Percentiles rank a stretch among this genome's conserved stretches.
phyloP scores from a whole-genome alignment of 2,888 invertebrate genomes.

The Lymantria monacha region DNA sequence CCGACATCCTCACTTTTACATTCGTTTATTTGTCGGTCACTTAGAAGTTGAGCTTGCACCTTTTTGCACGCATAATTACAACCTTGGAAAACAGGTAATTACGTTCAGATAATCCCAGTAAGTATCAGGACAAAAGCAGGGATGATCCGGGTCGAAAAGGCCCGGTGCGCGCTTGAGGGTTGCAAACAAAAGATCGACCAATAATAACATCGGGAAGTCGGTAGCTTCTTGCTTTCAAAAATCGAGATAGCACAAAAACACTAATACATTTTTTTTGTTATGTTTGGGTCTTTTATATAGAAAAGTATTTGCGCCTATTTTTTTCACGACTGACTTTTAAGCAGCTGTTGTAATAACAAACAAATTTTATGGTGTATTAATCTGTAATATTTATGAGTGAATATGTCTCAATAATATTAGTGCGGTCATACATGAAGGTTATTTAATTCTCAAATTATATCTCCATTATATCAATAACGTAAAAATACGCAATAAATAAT shows the following conservation, averaged over 20 bases:
- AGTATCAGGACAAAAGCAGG: constrained; percentile 61
- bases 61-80: constrained; percentile 62
- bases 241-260: constrained; percentile 55
- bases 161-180: constrained; percentile 63
- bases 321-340: constrained; percentile 39
- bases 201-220: constrained; percentile 78
- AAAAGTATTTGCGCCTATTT: constrained; percentile 35
- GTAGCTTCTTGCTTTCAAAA: constrained; percentile 78
- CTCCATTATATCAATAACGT: too few relatives aligned
- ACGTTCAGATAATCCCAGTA: constrained; percentile 68
- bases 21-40: constrained; percentile 51
- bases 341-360: constrained; percentile 49
- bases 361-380: constrained; percentile 33
- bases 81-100: constrained; percentile 77
- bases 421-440: not conserved
- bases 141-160: constrained; percentile 54
- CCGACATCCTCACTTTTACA: constrained; percentile 38
- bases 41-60: constrained; percentile 50
- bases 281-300: constrained; percentile 36
- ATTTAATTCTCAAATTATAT: not conserved
- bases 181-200: constrained; percentile 60
- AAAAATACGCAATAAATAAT: too few relatives aligned
- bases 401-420: constrained; percentile 15
- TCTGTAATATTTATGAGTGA: constrained; percentile 22
- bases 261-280: constrained; percentile 41